These are phyloP conservation scores for Hermetia illucens DNA, from an alignment of 1,140 invertebrate species.

Conservation along the genomic window DNA sequence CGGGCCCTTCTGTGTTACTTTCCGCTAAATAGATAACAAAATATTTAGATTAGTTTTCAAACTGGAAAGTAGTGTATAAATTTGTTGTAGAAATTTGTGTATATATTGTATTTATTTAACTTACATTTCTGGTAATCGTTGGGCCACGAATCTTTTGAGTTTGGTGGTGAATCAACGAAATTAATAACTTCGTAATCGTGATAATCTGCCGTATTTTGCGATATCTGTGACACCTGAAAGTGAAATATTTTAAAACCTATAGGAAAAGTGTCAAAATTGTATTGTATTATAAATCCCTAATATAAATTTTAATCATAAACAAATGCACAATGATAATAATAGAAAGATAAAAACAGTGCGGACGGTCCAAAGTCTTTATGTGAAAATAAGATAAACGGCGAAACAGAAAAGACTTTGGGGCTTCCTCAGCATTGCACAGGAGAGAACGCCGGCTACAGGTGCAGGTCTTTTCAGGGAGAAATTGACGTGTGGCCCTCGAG, in stretches of 20 bases:
- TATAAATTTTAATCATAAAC: too few relatives aligned
- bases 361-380: too few relatives aligned
- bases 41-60: background rate
- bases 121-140: slow-evolving; percentile 14
- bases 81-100: background rate
- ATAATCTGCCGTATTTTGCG: background rate
- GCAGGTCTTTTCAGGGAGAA: too few relatives aligned
- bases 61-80: background rate
- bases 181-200: slow-evolving; percentile 29
- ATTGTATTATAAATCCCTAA: too few relatives aligned
- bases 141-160: slow-evolving; percentile 30
- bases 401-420: too few relatives aligned
- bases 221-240: background rate
- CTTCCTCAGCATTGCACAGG: too few relatives aligned
- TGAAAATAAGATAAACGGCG: too few relatives aligned
- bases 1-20: slow-evolving; percentile 15
- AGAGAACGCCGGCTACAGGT: too few relatives aligned
- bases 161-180: slow-evolving; percentile 29
- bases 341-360: too few relatives aligned
- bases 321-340: too few relatives aligned
- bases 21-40: background rate
- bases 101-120: background rate
- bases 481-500: too few relatives aligned
- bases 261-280: too few relatives aligned
- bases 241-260: background rate